Evolutionary conservation across 2,113 vertebrate genomes (phyloP).

Genomic region (Abramis brama): DNA sequence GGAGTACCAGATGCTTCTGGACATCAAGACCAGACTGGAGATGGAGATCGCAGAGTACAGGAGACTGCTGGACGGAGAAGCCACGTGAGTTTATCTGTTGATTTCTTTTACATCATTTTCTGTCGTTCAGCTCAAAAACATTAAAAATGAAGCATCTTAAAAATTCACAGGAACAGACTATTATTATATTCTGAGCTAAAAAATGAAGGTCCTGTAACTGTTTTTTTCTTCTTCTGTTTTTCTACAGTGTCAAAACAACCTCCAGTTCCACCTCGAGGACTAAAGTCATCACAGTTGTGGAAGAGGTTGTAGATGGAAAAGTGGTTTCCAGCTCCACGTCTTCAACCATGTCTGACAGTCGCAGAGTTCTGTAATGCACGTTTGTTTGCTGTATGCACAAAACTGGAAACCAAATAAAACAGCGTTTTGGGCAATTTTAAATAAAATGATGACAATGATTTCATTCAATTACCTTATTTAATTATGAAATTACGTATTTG

Average conservation of each 20-base stretch:
- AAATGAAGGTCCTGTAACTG: not conserved
- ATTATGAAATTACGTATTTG: not conserved
- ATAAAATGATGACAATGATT: not conserved
- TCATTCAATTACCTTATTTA: not conserved
- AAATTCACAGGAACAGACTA: not conserved
- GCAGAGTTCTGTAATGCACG: not conserved
- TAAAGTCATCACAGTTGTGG: constrained; percentile 58
- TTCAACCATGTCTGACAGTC: not conserved
- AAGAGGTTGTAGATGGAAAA: constrained; percentile 59
- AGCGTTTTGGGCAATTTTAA: not conserved
- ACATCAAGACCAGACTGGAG: constrained; percentile 82
- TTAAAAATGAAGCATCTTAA: not conserved
- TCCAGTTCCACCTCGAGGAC: constrained; percentile 40
- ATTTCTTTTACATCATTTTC: not conserved
- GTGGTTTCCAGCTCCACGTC: constrained; percentile 46
- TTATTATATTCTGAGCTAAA: not conserved
- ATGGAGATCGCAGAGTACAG: constrained; percentile 85
- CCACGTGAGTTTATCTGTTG: constrained; percentile 43
- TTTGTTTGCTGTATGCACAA: not conserved
- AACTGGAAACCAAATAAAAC: constrained; percentile 17
- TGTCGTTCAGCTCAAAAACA: not conserved
- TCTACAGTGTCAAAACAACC: not conserved
- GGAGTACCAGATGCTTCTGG: constrained; percentile 78
- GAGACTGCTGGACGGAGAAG: constrained; percentile 78
- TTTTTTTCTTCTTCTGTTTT: not conserved